Evolutionary conservation across 30 jellyfish, hydroid and myxozoan genomes (phyloP), one percentile per base, ranked within the genome.

Genomic region (Hydra vulgaris): DNA sequence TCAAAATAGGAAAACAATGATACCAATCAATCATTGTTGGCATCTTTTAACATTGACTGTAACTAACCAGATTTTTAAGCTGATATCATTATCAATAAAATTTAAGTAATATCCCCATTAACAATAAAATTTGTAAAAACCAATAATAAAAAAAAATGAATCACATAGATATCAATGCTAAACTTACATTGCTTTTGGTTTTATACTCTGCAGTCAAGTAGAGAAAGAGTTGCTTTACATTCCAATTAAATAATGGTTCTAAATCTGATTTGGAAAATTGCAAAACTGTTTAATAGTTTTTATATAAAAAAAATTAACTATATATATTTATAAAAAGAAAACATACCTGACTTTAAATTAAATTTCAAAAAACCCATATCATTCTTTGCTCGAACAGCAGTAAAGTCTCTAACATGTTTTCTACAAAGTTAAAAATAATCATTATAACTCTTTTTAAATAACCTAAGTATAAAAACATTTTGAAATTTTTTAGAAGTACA

Each of bases 181-280:
- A 17, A 18, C 97, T 78, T 68, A 90, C 97, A 85, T 90, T 90
- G 23, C 80, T 72, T 75, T 82, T 25, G 1, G 97, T 90, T 79
- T 81, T 83, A 81, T 90, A 90, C 70, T 90, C 97, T 26, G 97
- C 97, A 80, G 94, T 78, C 19, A 86, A 56, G 75, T 85, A 90
- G 18, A 90, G 53, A 74, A 90, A 90, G 40, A 90, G 54, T 75
- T 81, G 89, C 73, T 90, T 90, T 16, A 87, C 94, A 82, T 90
- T 90, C 97, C 97, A 90, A 84, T 90, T 85, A 84, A 90, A 90
- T 4, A 90, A 83, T 19, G 97, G 97, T 52, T 79, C 81, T 78
- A 89, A 68, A 77, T 89, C 96, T 88, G 25, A 15, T 81, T 25
- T 40, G 27, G 22, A 23, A 53, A 78, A 0, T 8, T 61, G 68